Evolutionary conservation across 2,797 vertebrate species (phyloP).

Genomic region (Pogonophryne albipinna): DNA sequence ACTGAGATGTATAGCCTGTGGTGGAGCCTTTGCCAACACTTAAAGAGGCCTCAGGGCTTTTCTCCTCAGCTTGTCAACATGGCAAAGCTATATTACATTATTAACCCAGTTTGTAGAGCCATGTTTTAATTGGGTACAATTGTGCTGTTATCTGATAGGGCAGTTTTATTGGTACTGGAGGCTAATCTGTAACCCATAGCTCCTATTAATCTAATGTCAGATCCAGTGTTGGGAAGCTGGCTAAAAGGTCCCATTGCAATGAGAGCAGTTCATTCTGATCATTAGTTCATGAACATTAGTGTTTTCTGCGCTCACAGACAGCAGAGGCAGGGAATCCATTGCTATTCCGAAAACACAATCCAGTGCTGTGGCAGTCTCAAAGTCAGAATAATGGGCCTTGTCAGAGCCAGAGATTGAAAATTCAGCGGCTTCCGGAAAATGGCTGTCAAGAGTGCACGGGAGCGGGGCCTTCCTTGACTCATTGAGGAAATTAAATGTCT

Average conservation of each 20-base stretch:
- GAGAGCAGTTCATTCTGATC: constrained; percentile 54
- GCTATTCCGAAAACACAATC: constrained; percentile 64
- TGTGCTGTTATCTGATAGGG: constrained; percentile 51
- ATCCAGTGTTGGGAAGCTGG: constrained; percentile 26
- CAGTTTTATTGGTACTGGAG: constrained; percentile 35
- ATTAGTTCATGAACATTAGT: constrained; percentile 36
- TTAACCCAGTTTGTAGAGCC: constrained; percentile 23
- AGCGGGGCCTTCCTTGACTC: constrained; percentile 27
- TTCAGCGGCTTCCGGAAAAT: constrained; percentile 37
- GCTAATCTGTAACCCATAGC: constrained; percentile 44
- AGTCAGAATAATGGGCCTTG: constrained; percentile 59
- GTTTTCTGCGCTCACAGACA: constrained; percentile 43
- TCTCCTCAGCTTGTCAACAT: constrained; percentile 45
- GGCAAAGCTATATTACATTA: constrained; percentile 25
- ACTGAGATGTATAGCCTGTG: constrained; percentile 31
- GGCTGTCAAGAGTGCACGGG: constrained; percentile 10
- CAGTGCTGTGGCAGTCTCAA: constrained; percentile 32
- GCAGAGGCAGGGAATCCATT: constrained; percentile 37
- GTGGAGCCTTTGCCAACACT: constrained; percentile 40
- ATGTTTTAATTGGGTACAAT: constrained; percentile 53
- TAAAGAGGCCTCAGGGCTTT: constrained; percentile 27
- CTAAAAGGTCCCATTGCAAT: constrained; percentile 19
- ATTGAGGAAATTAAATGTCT: constrained; percentile 66
- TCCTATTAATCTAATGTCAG: constrained; percentile 15
- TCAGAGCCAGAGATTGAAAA: constrained; percentile 62